phyloP scores from a whole-genome alignment of 2,113 vertebrate genomes.

The Ceyx margarethae region DNA sequence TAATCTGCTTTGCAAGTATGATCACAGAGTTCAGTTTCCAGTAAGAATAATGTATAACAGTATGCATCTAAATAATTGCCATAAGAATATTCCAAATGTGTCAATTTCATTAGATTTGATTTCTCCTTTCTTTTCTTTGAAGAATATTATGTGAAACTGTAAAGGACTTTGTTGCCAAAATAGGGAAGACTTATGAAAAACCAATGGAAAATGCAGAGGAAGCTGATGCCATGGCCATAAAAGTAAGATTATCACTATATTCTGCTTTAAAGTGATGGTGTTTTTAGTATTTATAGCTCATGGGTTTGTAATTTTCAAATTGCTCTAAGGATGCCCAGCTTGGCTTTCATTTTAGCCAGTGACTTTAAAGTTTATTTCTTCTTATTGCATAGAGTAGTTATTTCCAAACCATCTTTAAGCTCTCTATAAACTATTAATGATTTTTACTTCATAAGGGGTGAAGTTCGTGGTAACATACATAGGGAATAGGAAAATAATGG shows the following conservation, averaged over 20 bases:
- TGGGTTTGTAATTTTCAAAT: background rate
- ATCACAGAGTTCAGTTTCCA: background rate
- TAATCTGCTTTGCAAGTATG: background rate
- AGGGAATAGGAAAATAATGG: background rate
- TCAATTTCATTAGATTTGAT: background rate
- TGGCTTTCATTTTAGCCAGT: background rate
- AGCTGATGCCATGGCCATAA: slow-evolving; percentile 87
- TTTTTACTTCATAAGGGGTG: background rate
- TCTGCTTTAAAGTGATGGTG: background rate
- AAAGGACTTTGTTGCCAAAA: slow-evolving; percentile 96
- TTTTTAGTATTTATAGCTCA: background rate
- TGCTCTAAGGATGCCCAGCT: background rate
- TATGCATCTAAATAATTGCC: background rate
- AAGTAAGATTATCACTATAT: slow-evolving; percentile 77
- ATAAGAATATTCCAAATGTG: background rate
- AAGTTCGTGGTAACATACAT: background rate
- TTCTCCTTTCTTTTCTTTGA: slow-evolving; percentile 35
- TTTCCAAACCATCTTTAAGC: background rate
- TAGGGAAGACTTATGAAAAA: slow-evolving; percentile 91
- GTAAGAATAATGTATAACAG: background rate
- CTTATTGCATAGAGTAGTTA: background rate
- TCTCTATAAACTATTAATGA: background rate
- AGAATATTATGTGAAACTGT: slow-evolving; percentile 97
- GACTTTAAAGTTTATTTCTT: background rate
- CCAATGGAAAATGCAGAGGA: slow-evolving; percentile 86